Conservation (phyloP, 2,888 invertebrate species). For the Drosophila mettleri region DNA sequence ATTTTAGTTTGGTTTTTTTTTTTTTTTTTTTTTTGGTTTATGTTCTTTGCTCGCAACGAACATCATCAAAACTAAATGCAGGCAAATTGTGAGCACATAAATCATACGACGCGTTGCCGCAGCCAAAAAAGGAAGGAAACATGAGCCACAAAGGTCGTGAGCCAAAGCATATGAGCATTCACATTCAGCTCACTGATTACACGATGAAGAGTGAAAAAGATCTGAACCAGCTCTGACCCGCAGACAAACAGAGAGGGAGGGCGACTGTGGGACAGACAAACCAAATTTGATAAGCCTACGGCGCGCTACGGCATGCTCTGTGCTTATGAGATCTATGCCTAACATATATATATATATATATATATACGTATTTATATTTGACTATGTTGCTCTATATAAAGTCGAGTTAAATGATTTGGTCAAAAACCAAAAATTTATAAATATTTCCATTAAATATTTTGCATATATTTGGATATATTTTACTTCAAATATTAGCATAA, state of each 20-base stretch:
- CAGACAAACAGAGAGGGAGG: background rate
- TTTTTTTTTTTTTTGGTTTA: background rate
- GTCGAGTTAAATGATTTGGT: background rate
- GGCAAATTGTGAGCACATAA: conserved; percentile 66
- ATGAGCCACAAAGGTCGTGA: conserved; percentile 46
- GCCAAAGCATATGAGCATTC: conserved; percentile 34
- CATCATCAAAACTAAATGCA: conserved; percentile 66
- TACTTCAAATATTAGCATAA: background rate
- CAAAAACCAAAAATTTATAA: background rate
- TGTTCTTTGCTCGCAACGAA: conserved; percentile 17
- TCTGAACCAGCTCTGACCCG: conserved; percentile 35
- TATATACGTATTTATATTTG: background rate
- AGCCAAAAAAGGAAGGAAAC: conserved; percentile 22
- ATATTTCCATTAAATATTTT: background rate
- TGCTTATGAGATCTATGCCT: conserved; percentile 58
- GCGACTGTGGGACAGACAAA: conserved; percentile 1
- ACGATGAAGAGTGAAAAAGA: conserved; percentile 54
- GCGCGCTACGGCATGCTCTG: conserved; percentile 22
- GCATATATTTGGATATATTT: background rate
- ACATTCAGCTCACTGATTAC: conserved; percentile 53
- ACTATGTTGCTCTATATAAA: background rate
- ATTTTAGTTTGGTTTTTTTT: conserved; percentile 5
- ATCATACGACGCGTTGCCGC: conserved; percentile 60
- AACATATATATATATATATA: background rate
- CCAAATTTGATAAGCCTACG: conserved; percentile 47